Evolutionary conservation across 2,888 invertebrate species (phyloP), one percentile per base, ranked within the genome.

Genomic region (Volucella zonaria): DNA sequence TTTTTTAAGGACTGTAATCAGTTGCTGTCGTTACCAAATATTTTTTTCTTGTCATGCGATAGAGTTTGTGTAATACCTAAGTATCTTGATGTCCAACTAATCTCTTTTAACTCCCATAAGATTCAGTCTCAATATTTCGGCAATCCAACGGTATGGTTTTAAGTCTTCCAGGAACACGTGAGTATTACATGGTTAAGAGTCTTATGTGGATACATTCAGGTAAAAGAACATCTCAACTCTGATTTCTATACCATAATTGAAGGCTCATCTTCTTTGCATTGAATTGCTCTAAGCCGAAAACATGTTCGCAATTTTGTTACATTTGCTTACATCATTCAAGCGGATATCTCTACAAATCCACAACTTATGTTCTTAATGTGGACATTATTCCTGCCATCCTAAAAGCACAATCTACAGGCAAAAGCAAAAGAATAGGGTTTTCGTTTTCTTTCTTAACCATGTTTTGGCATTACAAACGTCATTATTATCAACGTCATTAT

Each of bases 401-500:
- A 42, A n/a, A 66, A 52, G 43, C 42, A 14, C n/a, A 18, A 66
- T 66, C 11, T 3, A 8, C 18, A n/a, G 12, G n/a, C 31, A 31
- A 40, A 64, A 3, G 43, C 6, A 31, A 31, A 31, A 59, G 12
- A 23, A 52, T 42, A 4, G 42, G 14, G 43, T 43, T 54, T 54
- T 11, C 8, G 43, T 18, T 54, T 31, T 9, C 3, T 8, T 56
- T 15, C 12, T 18, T 18, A 15, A 42, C 18, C 18, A 43, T 47
- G 12, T n/a, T 23, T 47, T n/a, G 47, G 31, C 47, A 31, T 62
- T 31, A 14, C 47, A 31, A 56, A 43, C 43, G 43, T 61, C 59
- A 47, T 31, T 11, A 31, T 61, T 31, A 15, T 38, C 47, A 49
- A 49, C 12, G 58, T 71, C 31, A 59, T 49, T 51, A 59, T 59